Evolutionary conservation across 2,797 vertebrate genomes (phyloP), one percentile per base, ranked within the genome.

Genomic region (Loriculus beryllinus): DNA sequence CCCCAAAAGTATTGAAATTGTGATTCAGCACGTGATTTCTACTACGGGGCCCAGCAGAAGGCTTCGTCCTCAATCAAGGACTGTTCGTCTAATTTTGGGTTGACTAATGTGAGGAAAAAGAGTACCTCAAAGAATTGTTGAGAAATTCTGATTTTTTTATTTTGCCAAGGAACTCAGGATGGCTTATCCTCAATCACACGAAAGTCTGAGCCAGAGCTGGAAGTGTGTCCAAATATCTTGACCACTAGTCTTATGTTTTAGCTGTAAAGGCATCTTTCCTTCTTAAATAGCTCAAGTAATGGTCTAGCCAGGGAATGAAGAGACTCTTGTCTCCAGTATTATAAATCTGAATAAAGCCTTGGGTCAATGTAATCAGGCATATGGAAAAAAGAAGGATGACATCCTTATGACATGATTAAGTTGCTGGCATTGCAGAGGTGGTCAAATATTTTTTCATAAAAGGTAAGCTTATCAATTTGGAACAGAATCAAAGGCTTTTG

Each of bases 271-370:
- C 72, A 82, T 83, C 62, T 20, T 83, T 86, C 75, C 70, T 82
- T 94, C 64, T 51, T 82, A 77, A 92, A 79, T 57, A 82, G 56
- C 63, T 85, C 33, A 69, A 72, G 47, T 88, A 88, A 86, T 86
- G 33, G 37, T 81, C 59, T 60, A 40, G 16, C 17, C 33, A 67
- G 57, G 45, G 60, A 91, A 64, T 2, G 2, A 82, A 63, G 48
- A 69, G 47, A 72, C 20, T 90, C 69, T 72, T 81, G 80, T 90
- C 59, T 93, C 67, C 79, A 65, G 28, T 72, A 23, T 75, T 86
- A 76, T 60, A 84, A 77, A 77, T 60, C 47, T 45, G 59, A 91
- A 79, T 91, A 86, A 91, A 93, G 12, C 54, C 70, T 95, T 37
- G 39, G 70, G 85, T 90, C 85, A 90, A 26, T 63, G 79, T 72